Evolutionary conservation across 2,113 vertebrate species (phyloP).

Genomic region (Mustelus asterias): DNA sequence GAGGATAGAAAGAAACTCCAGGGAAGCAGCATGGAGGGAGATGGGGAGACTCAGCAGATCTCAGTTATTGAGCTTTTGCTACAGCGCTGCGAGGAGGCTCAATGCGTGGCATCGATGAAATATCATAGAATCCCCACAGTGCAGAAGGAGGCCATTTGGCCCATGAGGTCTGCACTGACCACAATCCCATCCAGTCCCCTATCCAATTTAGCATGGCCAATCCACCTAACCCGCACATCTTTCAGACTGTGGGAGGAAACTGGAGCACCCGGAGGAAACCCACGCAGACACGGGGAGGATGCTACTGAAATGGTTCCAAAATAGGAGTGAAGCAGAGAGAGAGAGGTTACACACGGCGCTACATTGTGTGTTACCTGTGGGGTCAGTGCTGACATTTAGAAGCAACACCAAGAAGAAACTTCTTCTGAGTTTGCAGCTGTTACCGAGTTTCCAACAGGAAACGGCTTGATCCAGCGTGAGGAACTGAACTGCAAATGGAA

Average conservation of each 20-base stretch:
- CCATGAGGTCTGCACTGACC: too few species aligned
- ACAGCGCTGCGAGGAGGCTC: neutral
- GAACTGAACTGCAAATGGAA: too few species aligned
- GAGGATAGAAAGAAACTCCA: neutral
- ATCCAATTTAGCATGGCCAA: too few species aligned
- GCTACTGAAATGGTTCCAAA: neutral
- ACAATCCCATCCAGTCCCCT: too few species aligned
- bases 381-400: neutral
- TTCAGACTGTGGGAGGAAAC: too few species aligned
- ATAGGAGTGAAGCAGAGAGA: neutral
- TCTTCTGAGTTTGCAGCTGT: neutral
- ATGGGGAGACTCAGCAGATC: neutral
- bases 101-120: too few species aligned
- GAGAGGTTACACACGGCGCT: neutral
- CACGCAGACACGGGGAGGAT: too few species aligned
- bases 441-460: neutral
- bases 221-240: too few species aligned
- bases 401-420: neutral
- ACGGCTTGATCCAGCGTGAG: too few species aligned
- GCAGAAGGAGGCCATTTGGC: too few species aligned
- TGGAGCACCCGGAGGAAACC: too few species aligned
- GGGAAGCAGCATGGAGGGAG: neutral
- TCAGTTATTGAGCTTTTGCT: neutral
- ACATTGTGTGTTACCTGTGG: neutral
- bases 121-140: too few species aligned